Evolutionary conservation across 2,797 vertebrate genomes (phyloP).

Genomic region (Tamandua tetradactyla): DNA sequence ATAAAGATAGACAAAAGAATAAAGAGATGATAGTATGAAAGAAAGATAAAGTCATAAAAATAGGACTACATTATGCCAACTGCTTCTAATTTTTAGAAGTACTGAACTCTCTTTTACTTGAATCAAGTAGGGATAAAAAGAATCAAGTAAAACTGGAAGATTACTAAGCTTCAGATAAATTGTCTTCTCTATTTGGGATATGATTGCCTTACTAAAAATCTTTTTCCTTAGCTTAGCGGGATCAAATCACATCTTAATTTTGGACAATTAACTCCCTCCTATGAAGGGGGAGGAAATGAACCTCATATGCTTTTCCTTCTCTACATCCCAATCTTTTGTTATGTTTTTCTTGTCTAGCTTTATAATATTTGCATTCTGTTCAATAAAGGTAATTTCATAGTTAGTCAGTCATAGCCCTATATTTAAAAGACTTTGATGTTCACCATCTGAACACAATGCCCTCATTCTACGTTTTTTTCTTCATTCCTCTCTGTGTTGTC

Average conservation of each 20-base stretch:
- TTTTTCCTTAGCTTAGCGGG: too few species aligned
- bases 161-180: not conserved
- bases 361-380: not conserved
- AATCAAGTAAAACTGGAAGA: not conserved
- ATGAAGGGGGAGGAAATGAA: not conserved
- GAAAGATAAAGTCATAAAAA: not conserved
- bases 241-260: conserved; percentile 6
- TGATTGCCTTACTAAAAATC: not conserved
- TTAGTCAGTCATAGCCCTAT: not conserved
- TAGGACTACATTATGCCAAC: too few species aligned
- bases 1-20: not conserved
- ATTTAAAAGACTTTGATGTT: not conserved
- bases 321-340: not conserved
- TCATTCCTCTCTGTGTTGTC: not conserved
- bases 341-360: not conserved
- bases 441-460: too few species aligned
- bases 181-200: not conserved
- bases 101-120: not conserved
- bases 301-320: not conserved
- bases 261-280: not conserved
- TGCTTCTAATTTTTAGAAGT: not conserved
- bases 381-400: not conserved
- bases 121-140: not conserved
- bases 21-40: not conserved
- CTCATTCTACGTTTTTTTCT: not conserved